A percentile compares a stretch with the other conserved stretches of the same genome.
These are phyloP conservation scores for Leptogaster cylindrica DNA, from an alignment of 2,888 invertebrate species.

Conservation along the genomic window DNA sequence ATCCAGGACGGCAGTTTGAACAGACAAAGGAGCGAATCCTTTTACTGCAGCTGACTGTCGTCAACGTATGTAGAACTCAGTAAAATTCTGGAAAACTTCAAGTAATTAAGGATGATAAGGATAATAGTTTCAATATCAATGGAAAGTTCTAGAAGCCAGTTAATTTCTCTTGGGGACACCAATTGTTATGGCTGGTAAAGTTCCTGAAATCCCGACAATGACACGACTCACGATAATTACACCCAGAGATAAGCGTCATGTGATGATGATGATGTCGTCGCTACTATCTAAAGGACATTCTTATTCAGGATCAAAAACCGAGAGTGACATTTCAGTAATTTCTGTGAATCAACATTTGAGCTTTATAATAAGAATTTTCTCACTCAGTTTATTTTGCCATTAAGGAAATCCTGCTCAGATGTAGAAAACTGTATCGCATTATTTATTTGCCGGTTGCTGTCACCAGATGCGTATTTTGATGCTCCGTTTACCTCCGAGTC, in stretches of 20 bases:
- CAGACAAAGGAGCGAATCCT: not conserved
- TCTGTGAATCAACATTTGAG: no score
- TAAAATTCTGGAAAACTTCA: constrained; percentile 14
- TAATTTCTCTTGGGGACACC: constrained; percentile 4
- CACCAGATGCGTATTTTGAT: no score
- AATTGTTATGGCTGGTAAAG: constrained; percentile 13
- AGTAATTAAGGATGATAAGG: constrained; percentile 24
- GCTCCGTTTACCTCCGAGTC: no score
- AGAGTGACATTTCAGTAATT: no score
- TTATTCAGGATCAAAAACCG: constrained; percentile 6
- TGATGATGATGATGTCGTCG: constrained; percentile 5
- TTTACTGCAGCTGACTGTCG: not conserved
- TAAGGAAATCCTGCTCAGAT: no score
- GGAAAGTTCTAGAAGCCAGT: not conserved
- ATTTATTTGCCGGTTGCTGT: no score
- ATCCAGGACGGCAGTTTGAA: not conserved
- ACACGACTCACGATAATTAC: constrained; percentile 15
- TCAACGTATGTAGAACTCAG: not conserved
- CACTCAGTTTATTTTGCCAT: no score
- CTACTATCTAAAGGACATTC: constrained; percentile 3
- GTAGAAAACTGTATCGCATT: no score
- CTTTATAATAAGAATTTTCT: no score
- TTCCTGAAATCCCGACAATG: constrained; percentile 3
- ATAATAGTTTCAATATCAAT: constrained; percentile 26
- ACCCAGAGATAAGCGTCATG: constrained; percentile 9